Percentiles rank a stretch among this genome's conserved stretches.
These are phyloP conservation scores for Labeo calbasu DNA, from an alignment of 2,797 vertebrate species.

Conservation along the genomic window DNA sequence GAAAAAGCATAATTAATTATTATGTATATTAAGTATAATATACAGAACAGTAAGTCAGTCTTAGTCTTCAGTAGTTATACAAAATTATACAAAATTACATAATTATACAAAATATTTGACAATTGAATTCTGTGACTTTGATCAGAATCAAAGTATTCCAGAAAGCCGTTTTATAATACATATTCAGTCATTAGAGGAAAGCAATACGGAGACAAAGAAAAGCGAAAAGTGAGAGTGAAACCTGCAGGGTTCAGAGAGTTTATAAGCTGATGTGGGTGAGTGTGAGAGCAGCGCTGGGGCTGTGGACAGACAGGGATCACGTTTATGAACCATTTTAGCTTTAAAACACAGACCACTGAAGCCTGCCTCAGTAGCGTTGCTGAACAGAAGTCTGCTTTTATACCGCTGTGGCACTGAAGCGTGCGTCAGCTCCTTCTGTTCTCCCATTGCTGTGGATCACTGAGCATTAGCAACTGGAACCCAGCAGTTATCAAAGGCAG, in stretches of 20 bases:
- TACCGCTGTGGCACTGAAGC: constrained; percentile 43
- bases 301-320: constrained; percentile 47
- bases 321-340: constrained; percentile 47
- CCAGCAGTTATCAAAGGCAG: constrained; percentile 49
- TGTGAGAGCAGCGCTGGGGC: constrained; percentile 44
- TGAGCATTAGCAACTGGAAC: constrained; percentile 44
- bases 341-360: constrained; percentile 50
- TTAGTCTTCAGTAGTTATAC: too few species aligned
- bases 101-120: not conserved
- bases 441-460: constrained; percentile 52
- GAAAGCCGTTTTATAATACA: not conserved
- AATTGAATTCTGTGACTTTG: not conserved
- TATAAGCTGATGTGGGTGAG: constrained; percentile 44
- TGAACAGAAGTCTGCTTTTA: constrained; percentile 39
- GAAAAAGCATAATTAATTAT: too few species aligned
- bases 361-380: constrained; percentile 30
- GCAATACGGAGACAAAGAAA: constrained; percentile 10
- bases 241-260: constrained; percentile 36
- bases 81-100: too few species aligned
- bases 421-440: constrained; percentile 36
- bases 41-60: too few species aligned
- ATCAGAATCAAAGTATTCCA: constrained; percentile 1
- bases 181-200: not conserved
- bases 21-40: too few species aligned
- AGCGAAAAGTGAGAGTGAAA: constrained; percentile 10